Evolutionary conservation across 2,797 vertebrate genomes (phyloP), one percentile per base, ranked within the genome.

Genomic region (Menidia menidia): DNA sequence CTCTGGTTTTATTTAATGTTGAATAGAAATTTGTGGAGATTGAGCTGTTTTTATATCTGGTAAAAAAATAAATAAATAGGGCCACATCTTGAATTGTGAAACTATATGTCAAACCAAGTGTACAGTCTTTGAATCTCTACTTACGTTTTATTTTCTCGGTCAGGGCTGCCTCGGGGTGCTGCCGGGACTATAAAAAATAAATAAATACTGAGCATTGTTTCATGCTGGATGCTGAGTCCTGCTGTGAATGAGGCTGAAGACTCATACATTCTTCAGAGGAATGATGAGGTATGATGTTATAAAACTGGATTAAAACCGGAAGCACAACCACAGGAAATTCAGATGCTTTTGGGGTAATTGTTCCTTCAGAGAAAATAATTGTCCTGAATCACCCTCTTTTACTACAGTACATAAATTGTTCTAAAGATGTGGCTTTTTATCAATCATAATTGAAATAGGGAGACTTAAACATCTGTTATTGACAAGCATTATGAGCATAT

Each of bases 401-500:
- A 57, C 33, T 69, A 52, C 14, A 64, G 14, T 35, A 12, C 35
- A 19, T 6, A 70, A 42, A 61, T 30, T 19, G 42, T 55, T 78
- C 14, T 19, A 53, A 54, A 51, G 8, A 48, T 48, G 14, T 63
- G 56, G 48, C 30, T 30, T n/a, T 62, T 6, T 16, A 39, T 41
- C 12, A 10, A 18, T 30, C 14, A 3, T 60, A 68, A 61, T 59
- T 61, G 19, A 6, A 63, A 42, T 15, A 32, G 1, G 8, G 53
- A 68, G 25, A 51, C 42, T 73, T 45, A 45, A n/a, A 59, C 60
- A 73, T 73, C 50, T 81, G 73, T 61, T 56, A 56, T 6, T 42
- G 45, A 74, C 52, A 41, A 16, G 1, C 0, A 19, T 33, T 6
- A 4, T n/a, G 32, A 58, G 41, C 6, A 65, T 41, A 69, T 6